phyloP scores from a whole-genome alignment of 2,113 vertebrate genomes.

The Verasper variegatus region DNA sequence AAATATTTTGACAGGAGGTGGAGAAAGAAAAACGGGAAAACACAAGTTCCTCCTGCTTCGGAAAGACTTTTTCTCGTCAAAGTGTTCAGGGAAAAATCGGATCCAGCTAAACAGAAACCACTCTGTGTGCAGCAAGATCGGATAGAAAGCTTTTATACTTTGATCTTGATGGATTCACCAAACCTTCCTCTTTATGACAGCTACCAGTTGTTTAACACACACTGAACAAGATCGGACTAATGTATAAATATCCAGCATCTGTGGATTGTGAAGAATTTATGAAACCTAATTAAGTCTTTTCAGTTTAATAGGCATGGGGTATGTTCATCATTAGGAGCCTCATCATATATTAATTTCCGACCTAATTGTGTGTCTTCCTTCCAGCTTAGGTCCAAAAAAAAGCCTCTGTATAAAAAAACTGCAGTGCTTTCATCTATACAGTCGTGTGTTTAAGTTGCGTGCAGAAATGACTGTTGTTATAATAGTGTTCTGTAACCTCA shows the following conservation, averaged over 20 bases:
- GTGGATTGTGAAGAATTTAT: slow-evolving; percentile 76
- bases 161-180: not conserved
- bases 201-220: slow-evolving; percentile 47
- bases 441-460: slow-evolving; percentile 38
- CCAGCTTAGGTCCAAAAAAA: slow-evolving; percentile 67
- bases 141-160: not conserved
- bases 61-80: not conserved
- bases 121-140: not conserved
- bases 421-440: slow-evolving; percentile 42
- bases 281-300: slow-evolving; percentile 81
- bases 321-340: slow-evolving; percentile 73
- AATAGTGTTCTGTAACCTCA: slow-evolving; percentile 30
- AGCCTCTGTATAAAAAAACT: slow-evolving; percentile 28
- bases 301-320: slow-evolving; percentile 71
- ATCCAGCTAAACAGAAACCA: not conserved
- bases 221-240: slow-evolving; percentile 61
- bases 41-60: not conserved
- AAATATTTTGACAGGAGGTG: slow-evolving; percentile 3
- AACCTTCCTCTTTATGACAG: not conserved
- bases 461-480: slow-evolving; percentile 36
- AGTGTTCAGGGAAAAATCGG: not conserved
- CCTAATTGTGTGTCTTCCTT: slow-evolving; percentile 75
- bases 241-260: slow-evolving; percentile 68
- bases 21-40: not conserved
- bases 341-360: slow-evolving; percentile 77